Base-by-base conservation (phyloP, 2,113 vertebrate genomes). In the Lichenostomus cassidix region DNA sequence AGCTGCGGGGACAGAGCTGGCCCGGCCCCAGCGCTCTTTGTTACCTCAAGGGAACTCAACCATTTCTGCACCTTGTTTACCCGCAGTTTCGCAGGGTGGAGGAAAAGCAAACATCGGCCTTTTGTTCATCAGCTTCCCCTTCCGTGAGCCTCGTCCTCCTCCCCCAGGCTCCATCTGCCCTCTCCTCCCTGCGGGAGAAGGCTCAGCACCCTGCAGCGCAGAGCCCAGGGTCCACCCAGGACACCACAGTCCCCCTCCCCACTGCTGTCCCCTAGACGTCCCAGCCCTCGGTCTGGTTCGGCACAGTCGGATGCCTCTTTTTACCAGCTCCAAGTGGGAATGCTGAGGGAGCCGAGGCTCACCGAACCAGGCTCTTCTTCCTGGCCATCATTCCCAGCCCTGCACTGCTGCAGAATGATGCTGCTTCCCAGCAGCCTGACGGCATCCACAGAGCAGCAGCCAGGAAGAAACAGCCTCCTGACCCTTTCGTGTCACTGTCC, bases 51-150 rank as follows among this genome's bases (percentile, higher is more conserved):
- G 87, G 83, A 96, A 63, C 80, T 81, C 92, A 92, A 83, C 82
- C 60, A 55, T 91, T 89, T 37, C 85, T 78, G 76, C 23, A 2
- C 89, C 65, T 68, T 96, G 86, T 96, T 96, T 96, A 94, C 85
- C 56, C 74, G 27, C 82, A 13, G 42, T 53, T 76, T 73, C 7
- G 31, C 62, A 62, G 82, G 70, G 68, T 10, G 79, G 87, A 87
- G 90, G 60, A 69, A 93, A 93, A 56, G 81, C 89, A 97, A 97
- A 97, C 90, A 95, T 22, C 27, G 29, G 15, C 80, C 96, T 69
- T 94, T 95, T 96, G 93, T 95, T 96, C 85, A 8, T 59, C 49
- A 21, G 12, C 56, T 22, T 35, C 37, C 29, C 15, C 15, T 81
- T 69, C 70, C 11, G 2, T 3, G 33, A 56, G 13, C 64, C 41